Conservation (phyloP, 30 jellyfish, hydroid and myxozoan species). For the Hydractinia symbiolongicarpus region DNA sequence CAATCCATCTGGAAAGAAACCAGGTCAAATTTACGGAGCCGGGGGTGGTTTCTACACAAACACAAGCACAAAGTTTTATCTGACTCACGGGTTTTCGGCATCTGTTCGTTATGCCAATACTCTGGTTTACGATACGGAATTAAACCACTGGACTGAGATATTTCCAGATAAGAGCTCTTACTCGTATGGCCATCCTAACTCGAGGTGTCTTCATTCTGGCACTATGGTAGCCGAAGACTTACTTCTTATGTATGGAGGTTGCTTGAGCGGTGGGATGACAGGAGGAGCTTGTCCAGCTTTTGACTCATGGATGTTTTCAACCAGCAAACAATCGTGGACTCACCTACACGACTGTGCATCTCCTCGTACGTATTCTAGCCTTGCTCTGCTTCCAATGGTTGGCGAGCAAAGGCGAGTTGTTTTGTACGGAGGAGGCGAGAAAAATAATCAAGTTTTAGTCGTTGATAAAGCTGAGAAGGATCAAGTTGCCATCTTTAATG, state of each 20-base stretch:
- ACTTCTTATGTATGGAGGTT: slow-evolving; percentile 55
- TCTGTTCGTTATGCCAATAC: slow-evolving; percentile 39
- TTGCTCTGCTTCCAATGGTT: slow-evolving; percentile 45
- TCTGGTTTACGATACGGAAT: slow-evolving; percentile 16
- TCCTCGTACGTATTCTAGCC: slow-evolving; percentile 36
- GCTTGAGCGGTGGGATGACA: slow-evolving; percentile 52
- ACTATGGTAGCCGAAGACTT: slow-evolving; percentile 27
- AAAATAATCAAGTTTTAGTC: slow-evolving; percentile 27
- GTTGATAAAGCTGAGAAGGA: slow-evolving; percentile 23
- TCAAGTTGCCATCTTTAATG: slow-evolving; percentile 1
- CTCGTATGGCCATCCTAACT: slow-evolving; percentile 50
- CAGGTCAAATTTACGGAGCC: slow-evolving; percentile 26
- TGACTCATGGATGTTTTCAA: slow-evolving; percentile 51
- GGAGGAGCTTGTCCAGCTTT: slow-evolving; percentile 71
- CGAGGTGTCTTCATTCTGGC: slow-evolving; percentile 47
- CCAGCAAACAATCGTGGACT: slow-evolving; percentile 26
- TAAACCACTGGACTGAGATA: slow-evolving; percentile 27
- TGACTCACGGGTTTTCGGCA: slow-evolving; percentile 47
- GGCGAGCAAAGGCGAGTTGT: slow-evolving; percentile 28
- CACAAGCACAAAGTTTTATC: slow-evolving; percentile 9
- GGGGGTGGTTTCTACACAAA: slow-evolving; percentile 47
- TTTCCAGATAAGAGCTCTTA: slow-evolving; percentile 44
- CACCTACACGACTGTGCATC: slow-evolving; percentile 27
- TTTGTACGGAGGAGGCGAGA: slow-evolving; percentile 52
- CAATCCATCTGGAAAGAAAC: slow-evolving; percentile 20